Percentiles rank a stretch among this genome's conserved stretches.
Conservation (phyloP, 1,140 invertebrate genomes). For the Schlechtendalia chinensis region DNA sequence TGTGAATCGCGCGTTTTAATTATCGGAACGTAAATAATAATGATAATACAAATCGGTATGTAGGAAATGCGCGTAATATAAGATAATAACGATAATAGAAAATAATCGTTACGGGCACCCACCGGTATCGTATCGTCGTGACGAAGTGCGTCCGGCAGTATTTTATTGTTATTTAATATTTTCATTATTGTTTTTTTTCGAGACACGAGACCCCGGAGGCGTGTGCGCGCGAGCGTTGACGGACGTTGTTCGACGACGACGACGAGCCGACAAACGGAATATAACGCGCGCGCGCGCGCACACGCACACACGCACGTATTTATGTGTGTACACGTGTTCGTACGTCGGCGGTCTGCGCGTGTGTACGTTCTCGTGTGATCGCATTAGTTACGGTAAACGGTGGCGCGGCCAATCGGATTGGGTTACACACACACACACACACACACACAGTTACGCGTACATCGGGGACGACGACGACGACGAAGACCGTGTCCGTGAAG, state of each 20-base stretch:
- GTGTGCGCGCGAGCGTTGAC: not conserved
- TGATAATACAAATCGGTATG: conserved; percentile 14
- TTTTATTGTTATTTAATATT: not conserved
- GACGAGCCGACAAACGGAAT: conserved; percentile 32
- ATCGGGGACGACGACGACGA: not conserved
- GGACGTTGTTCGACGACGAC: not conserved
- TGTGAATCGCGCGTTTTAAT: conserved; percentile 41
- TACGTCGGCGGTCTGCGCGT: too few species aligned
- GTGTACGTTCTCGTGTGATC: conserved; percentile 13
- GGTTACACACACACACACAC: too few species aligned
- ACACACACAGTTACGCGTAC: not conserved
- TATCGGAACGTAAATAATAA: conserved; percentile 23
- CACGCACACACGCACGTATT: too few species aligned
- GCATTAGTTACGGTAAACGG: conserved; percentile 37
- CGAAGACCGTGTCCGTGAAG: not conserved
- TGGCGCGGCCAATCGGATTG: conserved; percentile 23
- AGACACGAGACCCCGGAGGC: conserved; percentile 7
- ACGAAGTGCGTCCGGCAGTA: conserved; percentile 27
- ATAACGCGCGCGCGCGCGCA: not conserved
- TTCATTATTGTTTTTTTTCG: conserved; percentile 9
- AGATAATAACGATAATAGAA: too few species aligned
- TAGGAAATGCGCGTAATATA: conserved; percentile 10
- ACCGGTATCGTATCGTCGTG: not conserved
- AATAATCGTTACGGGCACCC: not conserved
- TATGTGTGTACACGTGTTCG: too few species aligned